A percentile compares a stretch with the other conserved stretches of the same genome.
These are phyloP conservation scores for Volucella inanis DNA, from an alignment of 2,888 invertebrate species.

Conservation along the genomic window DNA sequence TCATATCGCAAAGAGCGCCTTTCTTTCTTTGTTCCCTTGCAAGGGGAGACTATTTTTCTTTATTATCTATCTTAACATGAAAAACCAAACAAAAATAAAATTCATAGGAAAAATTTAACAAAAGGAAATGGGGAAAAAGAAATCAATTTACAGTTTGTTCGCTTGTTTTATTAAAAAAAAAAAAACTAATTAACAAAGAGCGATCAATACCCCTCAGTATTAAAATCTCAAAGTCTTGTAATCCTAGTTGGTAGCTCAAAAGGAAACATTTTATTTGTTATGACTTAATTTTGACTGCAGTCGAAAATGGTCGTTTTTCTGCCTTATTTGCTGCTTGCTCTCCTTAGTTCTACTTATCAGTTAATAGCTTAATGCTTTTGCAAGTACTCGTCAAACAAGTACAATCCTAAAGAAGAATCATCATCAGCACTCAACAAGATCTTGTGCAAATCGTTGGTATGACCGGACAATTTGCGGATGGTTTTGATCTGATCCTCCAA, in stretches of 20 bases:
- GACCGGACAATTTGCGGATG: slow-evolving; percentile 89
- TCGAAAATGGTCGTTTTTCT: slow-evolving; percentile 27
- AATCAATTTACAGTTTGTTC: too few relatives aligned
- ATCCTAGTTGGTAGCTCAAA: slow-evolving; percentile 18
- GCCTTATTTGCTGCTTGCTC: background rate
- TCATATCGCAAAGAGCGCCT: too few relatives aligned
- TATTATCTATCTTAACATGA: too few relatives aligned
- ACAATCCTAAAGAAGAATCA: slow-evolving; percentile 84
- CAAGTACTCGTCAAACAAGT: slow-evolving; percentile 88
- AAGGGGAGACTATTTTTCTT: too few relatives aligned
- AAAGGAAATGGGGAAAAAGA: too few relatives aligned
- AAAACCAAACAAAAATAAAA: too few relatives aligned
- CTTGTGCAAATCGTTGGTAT: slow-evolving; percentile 88
- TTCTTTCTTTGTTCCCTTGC: too few relatives aligned
- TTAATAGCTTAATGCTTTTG: slow-evolving; percentile 80
- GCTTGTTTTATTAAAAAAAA: slow-evolving; percentile 32
- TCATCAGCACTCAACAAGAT: slow-evolving; percentile 84
- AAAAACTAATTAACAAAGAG: slow-evolving; percentile 40
- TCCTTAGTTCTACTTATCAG: background rate
- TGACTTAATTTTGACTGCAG: slow-evolving; percentile 34
- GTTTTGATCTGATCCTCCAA: slow-evolving; percentile 87
- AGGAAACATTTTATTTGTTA: slow-evolving; percentile 37
- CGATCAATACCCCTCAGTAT: slow-evolving; percentile 56
- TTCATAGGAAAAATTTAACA: too few relatives aligned
- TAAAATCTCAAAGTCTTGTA: slow-evolving; percentile 16